A percentile compares a stretch with the other conserved stretches of the same genome.
Evolutionary conservation across 2,113 vertebrate genomes (phyloP).

Genomic region (Lampris incognitus): DNA sequence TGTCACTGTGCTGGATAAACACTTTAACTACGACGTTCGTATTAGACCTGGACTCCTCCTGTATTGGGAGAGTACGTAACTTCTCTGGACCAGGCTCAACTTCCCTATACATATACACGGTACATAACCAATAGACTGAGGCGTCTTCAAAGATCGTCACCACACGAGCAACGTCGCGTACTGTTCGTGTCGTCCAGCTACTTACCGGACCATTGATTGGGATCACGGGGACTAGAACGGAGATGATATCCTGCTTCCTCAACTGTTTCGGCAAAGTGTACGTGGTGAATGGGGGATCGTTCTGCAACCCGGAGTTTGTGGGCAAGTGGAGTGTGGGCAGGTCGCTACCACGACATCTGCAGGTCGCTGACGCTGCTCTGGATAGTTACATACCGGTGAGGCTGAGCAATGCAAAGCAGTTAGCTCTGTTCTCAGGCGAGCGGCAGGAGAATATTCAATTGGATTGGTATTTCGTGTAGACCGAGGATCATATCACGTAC

Average conservation of each 20-base stretch:
- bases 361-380: background rate
- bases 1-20: background rate
- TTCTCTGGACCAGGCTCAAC: background rate
- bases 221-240: background rate
- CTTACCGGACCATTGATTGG: background rate
- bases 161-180: background rate
- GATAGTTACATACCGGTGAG: background rate
- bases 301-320: background rate
- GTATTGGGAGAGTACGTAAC: background rate
- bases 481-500: background rate
- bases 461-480: background rate
- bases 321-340: background rate
- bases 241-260: background rate
- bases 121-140: constrained; percentile 8
- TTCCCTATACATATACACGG: background rate
- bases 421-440: too few species aligned
- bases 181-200: constrained; percentile 1
- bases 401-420: background rate
- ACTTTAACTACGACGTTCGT: background rate
- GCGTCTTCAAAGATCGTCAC: background rate
- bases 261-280: constrained; percentile 3
- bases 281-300: background rate
- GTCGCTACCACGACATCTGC: background rate
- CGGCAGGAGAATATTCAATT: background rate
- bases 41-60: background rate